phyloP scores from a whole-genome alignment of 92 coral and sea anemone genomes.

The Porites lobata region DNA sequence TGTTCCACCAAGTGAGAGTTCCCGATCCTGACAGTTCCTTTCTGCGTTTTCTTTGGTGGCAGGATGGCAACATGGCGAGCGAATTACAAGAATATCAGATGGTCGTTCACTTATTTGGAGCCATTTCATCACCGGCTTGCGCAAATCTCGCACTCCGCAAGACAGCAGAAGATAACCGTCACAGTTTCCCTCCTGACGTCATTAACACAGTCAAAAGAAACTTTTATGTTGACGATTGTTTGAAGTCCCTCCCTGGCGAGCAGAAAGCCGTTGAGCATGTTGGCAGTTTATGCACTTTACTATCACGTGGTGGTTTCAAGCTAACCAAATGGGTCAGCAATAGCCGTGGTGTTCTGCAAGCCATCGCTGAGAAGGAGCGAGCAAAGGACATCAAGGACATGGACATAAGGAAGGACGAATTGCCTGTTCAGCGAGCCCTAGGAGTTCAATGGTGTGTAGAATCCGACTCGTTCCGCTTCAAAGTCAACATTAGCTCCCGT shows the following conservation, averaged over 20 bases:
- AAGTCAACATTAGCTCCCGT: background rate
- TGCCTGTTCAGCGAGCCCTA: conserved; percentile 19
- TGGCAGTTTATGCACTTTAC: background rate
- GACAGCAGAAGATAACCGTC: conserved; percentile 24
- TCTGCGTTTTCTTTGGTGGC: too few species aligned
- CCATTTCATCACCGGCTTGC: too few species aligned
- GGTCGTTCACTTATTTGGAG: conserved; percentile 5
- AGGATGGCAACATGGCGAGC: too few species aligned
- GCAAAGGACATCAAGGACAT: background rate
- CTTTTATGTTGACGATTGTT: conserved; percentile 26
- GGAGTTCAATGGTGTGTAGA: conserved; percentile 27
- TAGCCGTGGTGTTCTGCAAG: conserved; percentile 14
- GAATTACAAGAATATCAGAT: conserved; percentile 1
- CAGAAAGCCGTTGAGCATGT: background rate
- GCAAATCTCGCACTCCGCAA: background rate
- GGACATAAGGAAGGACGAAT: background rate
- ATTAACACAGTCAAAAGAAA: background rate
- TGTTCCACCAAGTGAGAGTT: conserved; percentile 43
- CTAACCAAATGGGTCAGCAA: conserved; percentile 37
- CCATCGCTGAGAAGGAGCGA: conserved; percentile 8
- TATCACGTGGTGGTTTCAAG: conserved; percentile 30
- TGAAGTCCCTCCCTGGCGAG: conserved; percentile 5
- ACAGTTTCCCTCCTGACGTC: background rate
- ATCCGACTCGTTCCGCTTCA: background rate
- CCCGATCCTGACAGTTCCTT: background rate